phyloP scores from a whole-genome alignment of 1,140 invertebrate species.

The Bombus polaris region DNA sequence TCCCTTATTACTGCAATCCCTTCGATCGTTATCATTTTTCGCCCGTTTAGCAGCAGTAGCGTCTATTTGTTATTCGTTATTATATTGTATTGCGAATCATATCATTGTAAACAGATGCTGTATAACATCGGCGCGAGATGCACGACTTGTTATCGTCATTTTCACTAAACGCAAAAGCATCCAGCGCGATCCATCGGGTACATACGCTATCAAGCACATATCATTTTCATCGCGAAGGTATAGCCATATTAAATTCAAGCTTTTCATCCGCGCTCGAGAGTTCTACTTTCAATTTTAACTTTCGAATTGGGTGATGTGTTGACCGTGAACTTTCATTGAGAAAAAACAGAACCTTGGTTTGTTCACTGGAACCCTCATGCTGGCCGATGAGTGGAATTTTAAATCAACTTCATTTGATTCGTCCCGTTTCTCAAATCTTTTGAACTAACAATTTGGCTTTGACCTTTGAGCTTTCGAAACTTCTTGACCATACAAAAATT shows the following conservation, averaged over 20 bases:
- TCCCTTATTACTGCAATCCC: neutral
- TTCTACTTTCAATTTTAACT: neutral
- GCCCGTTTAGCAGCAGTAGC: neutral
- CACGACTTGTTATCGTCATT: slow-evolving; percentile 11
- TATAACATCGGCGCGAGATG: neutral
- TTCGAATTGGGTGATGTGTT: neutral
- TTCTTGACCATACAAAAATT: neutral
- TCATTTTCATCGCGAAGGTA: slow-evolving; percentile 54
- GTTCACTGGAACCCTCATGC: neutral
- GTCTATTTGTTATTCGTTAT: slow-evolving; percentile 59
- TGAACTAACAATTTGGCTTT: neutral
- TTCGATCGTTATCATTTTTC: slow-evolving; percentile 49
- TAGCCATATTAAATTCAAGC: slow-evolving; percentile 14
- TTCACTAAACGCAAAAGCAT: neutral
- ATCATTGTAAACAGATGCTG: slow-evolving; percentile 56
- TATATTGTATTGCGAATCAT: slow-evolving; percentile 63
- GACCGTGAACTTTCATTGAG: neutral
- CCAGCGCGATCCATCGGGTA: slow-evolving; percentile 10
- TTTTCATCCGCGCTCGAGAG: neutral
- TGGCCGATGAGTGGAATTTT: neutral
- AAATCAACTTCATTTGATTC: neutral
- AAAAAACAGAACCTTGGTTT: neutral
- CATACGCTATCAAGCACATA: slow-evolving; percentile 53
- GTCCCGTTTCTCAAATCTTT: neutral
- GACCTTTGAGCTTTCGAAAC: neutral